Evolutionary conservation across 2,888 invertebrate species (phyloP), one percentile per base, ranked within the genome.

Genomic region (Acleris literana): DNA sequence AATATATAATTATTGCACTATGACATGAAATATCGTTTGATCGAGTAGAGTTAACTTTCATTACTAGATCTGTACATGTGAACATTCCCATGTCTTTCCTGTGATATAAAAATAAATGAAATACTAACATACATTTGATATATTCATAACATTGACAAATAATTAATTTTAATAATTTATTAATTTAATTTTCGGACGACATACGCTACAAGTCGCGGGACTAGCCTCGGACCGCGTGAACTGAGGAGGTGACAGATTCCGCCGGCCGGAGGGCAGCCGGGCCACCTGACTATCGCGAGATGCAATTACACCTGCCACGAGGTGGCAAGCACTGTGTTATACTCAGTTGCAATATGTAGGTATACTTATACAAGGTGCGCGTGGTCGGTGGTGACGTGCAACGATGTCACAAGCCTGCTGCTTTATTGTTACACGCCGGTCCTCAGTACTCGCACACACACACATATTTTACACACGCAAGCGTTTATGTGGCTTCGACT

Each of bases 111-210:
- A 68, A 65, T 55, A 39, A 68, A 49, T 60, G 69, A 70, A 62
- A 17, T 62, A 64, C 52, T 64, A 69, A 68, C 68, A 61, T 68
- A 64, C 68, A 67, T 64, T 70, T 70, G 60, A 69, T 69, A 68
- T 68, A 70, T 64, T 69, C 63, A 67, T 63, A 64, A 72, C 66
- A 69, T 64, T 72, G 70, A 67, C 74, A 78, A 81, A 80, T 81
- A 70, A 69, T 77, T 76, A 75, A 68, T 74, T 74, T 74, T 55
- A 65, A 65, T 65, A 65, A 65, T 61, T 72, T 76, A 77, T 74
- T 75, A 76, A 74, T 77, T 80, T 74, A 73, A 71, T 72, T 75
- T 75, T 78, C 75, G 74, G 76, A 76, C 77, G 70, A 70, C 71
- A 70, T 62, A 54, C 43, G 43, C 69, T 65, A 69, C 56, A 54